Base-by-base conservation (phyloP, 2,888 invertebrate species). In the Patella ulyssiponensis region DNA sequence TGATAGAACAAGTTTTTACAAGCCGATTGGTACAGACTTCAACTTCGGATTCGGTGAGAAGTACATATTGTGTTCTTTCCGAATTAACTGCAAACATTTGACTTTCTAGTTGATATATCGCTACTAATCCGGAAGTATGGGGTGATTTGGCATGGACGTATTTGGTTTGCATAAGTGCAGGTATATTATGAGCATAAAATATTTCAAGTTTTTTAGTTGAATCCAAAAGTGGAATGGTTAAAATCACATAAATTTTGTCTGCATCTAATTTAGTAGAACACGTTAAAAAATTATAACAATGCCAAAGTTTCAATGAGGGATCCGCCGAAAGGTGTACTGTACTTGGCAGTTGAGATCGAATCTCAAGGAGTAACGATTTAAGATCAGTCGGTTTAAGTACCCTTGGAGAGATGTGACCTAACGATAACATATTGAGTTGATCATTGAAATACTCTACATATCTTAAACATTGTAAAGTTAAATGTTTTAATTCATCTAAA, bases 401-500 rank as follows among this genome's bases (percentile, higher is more conserved):
- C 5, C 58, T 58, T 7, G 58, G 58, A n/a, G 58, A 58, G 17
- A 58, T n/a, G 20, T 58, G 58, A 58, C 58, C 58, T 58, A 58
- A 58, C 14, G 58, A 58, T 58, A 58, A 58, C 17, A 12, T 7
- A 58, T 58, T 58, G 17, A 58, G 17, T 58, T 58, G 58, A 7
- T n/a, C 20, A n/a, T 58, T 58, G 20, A 56, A 15, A 14, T 56
- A 17, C 2, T 56, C 56, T 14, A 17, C 56, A 56, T 56, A 56
- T 20, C 58, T 58, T 58, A 58, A 27, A 27, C 27, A 27, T 27
- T 27, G 27, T 27, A 27, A 27, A 27, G 27, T 27, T 27, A 27
- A 58, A 58, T 58, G 58, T 58, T 58, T 58, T 17, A 58, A n/a
- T 4, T 58, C 58, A 58, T 58, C 58, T 58, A 58, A 58, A 58